phyloP scores from a whole-genome alignment of 2,888 invertebrate genomes.

The Lithophane leautieri region DNA sequence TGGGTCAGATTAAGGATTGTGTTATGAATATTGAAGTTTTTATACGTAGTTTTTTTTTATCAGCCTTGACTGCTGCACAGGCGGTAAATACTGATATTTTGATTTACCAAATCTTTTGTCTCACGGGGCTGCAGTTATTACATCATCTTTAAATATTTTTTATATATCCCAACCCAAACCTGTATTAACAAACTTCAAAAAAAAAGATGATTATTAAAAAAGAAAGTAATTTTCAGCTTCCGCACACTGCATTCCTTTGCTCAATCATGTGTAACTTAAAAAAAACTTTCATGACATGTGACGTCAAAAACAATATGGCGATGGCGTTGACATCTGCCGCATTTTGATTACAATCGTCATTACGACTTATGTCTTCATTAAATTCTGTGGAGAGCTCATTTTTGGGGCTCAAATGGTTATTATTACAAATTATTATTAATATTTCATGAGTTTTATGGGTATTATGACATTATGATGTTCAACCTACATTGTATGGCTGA shows the following conservation, averaged over 20 bases:
- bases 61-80: not conserved
- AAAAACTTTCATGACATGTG: slow-evolving; percentile 46
- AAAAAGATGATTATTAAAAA: too few species aligned
- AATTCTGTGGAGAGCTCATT: slow-evolving; percentile 33
- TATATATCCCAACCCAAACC: too few species aligned
- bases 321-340: slow-evolving; percentile 66
- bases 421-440: slow-evolving; percentile 45
- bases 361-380: slow-evolving; percentile 58
- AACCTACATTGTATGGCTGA: slow-evolving; percentile 28
- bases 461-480: slow-evolving; percentile 27
- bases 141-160: not conserved
- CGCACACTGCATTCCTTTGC: slow-evolving; percentile 24
- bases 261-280: slow-evolving; percentile 25
- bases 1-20: slow-evolving; percentile 33
- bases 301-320: slow-evolving; percentile 63
- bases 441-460: slow-evolving; percentile 23
- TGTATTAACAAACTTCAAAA: not conserved
- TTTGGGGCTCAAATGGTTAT: slow-evolving; percentile 42
- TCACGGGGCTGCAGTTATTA: not conserved
- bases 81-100: not conserved
- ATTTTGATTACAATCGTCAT: slow-evolving; percentile 65
- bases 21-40: slow-evolving; percentile 31
- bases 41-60: not conserved
- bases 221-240: slow-evolving; percentile 15
- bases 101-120: not conserved